Base-by-base conservation (phyloP, 2,797 vertebrate species). In the Neopelma chrysocephalum region DNA sequence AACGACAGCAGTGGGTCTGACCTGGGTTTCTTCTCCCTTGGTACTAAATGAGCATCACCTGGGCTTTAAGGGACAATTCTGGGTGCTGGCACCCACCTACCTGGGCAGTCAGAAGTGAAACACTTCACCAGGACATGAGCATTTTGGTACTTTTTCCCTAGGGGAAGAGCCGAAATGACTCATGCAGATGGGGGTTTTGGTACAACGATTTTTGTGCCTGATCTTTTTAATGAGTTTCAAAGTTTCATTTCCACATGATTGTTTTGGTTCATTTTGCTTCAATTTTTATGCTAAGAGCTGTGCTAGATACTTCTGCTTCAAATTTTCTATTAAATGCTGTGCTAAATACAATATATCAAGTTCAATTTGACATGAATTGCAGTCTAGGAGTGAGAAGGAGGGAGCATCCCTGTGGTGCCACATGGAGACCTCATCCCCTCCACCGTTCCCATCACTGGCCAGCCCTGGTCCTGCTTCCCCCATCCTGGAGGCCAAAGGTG, bases 241-340 rank as follows among this genome's bases (percentile, higher is more conserved):
- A 76, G 85, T 95, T 97, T 94, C 94, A 80, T 90, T 96, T 95
- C 91, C 86, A 89, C 68, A 20, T 61, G 19, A 50, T 53, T 68
- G 22, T 62, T 73, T 80, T 12, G 20, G 51, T 58, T 51, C 32
- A 66, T 76, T 71, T 90, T 87, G 47, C 66, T 93, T 84, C 65
- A n/a, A 15, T 60, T 88, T 86, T 93, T 89, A 3, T 36, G 16
- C 69, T 42, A 31, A 78, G 60, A 66, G 53, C n/a, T 3, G 9
- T 18, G 48, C 45, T 48, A 12, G 15, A 8, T 20, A 57, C 66
- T 86, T 93, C 58, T 81, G 34, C 92, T 92, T 89, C 73, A 26
- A 69, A 11, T 77, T 76, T 54, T 89, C 58, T 51, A 26, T 36
- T 38, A 29, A 72, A 36, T 6, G 4, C 12, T 27, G 42, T 11